These are phyloP conservation scores for Neotragus pygmaeus DNA, from an alignment of 2,113 vertebrate genomes.

Conservation along the genomic window DNA sequence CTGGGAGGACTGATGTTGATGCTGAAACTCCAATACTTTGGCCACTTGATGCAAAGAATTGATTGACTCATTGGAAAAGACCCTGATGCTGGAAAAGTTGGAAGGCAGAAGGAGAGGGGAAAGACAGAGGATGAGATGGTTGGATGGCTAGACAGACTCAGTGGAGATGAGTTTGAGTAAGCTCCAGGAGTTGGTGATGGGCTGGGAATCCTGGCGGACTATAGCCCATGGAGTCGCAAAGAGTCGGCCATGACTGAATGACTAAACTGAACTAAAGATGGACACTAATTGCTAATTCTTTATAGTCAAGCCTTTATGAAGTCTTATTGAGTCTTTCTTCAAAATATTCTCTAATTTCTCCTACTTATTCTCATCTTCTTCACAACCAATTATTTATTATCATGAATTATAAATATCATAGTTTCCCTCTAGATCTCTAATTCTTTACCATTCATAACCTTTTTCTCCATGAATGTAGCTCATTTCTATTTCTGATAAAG, in stretches of 20 bases:
- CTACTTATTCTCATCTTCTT: background rate
- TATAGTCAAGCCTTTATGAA: background rate
- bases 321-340: background rate
- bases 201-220: accelerated
- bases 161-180: background rate
- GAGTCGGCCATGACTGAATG: background rate
- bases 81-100: background rate
- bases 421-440: background rate
- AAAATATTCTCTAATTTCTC: background rate
- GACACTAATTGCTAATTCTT: background rate
- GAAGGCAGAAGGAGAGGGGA: background rate
- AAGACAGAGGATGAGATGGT: background rate
- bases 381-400: background rate
- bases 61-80: background rate
- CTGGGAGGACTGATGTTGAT: background rate
- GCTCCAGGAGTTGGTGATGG: background rate
- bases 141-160: background rate
- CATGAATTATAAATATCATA: background rate
- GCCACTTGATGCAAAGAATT: background rate
- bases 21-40: background rate
- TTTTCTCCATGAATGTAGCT: too few relatives aligned
- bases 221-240: accelerated
- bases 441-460: background rate
- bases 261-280: background rate
- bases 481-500: background rate